Evolutionary conservation across 2,888 invertebrate species (phyloP).

Genomic region (Nebria brevicollis): DNA sequence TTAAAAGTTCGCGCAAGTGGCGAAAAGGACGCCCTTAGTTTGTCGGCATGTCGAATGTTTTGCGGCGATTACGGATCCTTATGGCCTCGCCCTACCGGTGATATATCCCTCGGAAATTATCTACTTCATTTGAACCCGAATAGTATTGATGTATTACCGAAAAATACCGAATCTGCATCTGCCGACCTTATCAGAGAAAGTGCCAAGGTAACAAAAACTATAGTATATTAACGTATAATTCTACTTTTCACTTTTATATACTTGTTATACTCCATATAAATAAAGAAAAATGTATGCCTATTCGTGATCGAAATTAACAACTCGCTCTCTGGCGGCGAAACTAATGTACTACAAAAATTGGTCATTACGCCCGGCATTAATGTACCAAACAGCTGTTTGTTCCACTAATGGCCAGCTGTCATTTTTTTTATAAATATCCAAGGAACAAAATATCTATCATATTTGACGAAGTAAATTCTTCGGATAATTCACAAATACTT

Average conservation of each 20-base stretch:
- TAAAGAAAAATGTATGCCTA: too few species aligned
- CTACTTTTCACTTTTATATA: background rate
- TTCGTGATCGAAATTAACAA: too few species aligned
- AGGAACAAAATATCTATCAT: too few species aligned
- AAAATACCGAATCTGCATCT: constrained; percentile 55
- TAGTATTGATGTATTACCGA: constrained; percentile 65
- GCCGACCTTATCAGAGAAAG: constrained; percentile 55
- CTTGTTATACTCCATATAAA: too few species aligned
- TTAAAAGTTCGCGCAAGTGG: constrained; percentile 61
- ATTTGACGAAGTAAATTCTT: too few species aligned
- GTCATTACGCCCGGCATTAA: too few species aligned
- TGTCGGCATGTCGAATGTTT: constrained; percentile 73
- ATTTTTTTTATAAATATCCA: too few species aligned
- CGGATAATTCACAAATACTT: too few species aligned
- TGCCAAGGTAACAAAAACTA: constrained; percentile 51
- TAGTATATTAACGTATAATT: background rate
- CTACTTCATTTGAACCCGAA: constrained; percentile 66
- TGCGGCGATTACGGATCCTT: constrained; percentile 70
- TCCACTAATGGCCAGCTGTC: too few species aligned
- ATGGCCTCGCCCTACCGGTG: constrained; percentile 75
- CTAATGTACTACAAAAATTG: too few species aligned
- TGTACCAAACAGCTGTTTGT: too few species aligned
- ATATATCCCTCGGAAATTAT: constrained; percentile 66
- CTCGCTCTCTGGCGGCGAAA: too few species aligned
- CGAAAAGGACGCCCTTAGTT: constrained; percentile 61